These are phyloP conservation scores for Lucilia cuprina DNA, from an alignment of 1,140 invertebrate species.

Conservation along the genomic window DNA sequence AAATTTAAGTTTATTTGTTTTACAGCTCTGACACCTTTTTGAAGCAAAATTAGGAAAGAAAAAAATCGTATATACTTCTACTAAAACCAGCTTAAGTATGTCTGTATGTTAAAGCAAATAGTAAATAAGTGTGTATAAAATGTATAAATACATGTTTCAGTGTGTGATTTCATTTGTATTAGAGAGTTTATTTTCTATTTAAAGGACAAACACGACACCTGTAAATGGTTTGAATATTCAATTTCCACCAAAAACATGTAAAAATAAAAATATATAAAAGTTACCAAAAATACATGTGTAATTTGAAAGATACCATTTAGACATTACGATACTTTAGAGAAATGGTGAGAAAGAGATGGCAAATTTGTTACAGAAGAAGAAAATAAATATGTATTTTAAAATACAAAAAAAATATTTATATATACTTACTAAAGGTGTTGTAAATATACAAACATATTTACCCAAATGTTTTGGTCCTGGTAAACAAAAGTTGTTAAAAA, in stretches of 20 bases:
- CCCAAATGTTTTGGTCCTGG: background rate
- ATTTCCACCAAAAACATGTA: background rate
- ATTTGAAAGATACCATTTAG: background rate
- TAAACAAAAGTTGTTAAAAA: background rate
- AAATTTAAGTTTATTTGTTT: constrained; percentile 14
- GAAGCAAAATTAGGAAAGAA: background rate
- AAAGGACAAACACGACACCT: background rate
- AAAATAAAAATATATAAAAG: background rate
- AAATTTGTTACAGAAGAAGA: background rate
- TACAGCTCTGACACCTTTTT: background rate
- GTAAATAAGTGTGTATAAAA: background rate
- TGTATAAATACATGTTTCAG: background rate
- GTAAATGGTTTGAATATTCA: constrained; percentile 12
- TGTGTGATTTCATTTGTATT: background rate
- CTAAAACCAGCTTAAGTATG: too few species aligned
- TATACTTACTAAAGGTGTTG: background rate
- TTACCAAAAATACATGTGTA: background rate
- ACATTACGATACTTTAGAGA: background rate
- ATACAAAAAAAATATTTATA: background rate
- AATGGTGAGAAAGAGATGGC: too few species aligned
- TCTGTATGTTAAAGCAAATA: too few species aligned
- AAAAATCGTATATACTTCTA: background rate
- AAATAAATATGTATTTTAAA: background rate
- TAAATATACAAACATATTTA: background rate
- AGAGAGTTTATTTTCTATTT: background rate